These are phyloP conservation scores for Aegotheles bennettii DNA, from an alignment of 2,113 vertebrate species.

Conservation along the genomic window DNA sequence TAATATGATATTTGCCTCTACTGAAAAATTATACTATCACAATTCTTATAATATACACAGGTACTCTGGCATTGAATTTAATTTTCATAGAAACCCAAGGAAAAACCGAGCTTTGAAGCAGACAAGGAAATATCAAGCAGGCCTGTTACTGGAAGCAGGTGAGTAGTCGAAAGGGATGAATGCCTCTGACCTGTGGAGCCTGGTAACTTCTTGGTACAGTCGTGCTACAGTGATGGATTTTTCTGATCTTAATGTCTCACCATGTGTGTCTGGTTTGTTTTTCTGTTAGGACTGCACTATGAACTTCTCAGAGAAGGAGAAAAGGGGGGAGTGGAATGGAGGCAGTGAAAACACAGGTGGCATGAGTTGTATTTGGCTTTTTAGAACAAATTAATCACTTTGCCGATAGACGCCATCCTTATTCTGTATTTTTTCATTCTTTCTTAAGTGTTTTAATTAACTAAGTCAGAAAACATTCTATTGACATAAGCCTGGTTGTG, in stretches of 20 bases:
- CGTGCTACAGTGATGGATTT: not conserved
- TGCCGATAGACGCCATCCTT: not conserved
- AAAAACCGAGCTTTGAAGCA: not conserved
- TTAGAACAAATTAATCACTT: not conserved
- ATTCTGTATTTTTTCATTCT: not conserved
- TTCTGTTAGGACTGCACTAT: not conserved
- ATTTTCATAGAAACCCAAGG: not conserved
- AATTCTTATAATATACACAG: not conserved
- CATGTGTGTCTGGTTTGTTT: not conserved
- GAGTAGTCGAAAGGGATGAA: not conserved
- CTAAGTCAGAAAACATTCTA: not conserved
- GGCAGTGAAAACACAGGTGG: not conserved
- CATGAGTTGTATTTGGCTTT: not conserved
- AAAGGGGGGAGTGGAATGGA: not conserved
- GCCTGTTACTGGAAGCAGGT: not conserved
- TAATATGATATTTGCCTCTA: not conserved
- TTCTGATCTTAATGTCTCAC: not conserved
- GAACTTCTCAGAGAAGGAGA: not conserved
- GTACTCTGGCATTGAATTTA: not conserved
- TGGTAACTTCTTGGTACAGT: not conserved
- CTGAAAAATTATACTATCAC: not conserved
- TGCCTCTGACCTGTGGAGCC: not conserved
- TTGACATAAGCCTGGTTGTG: not conserved
- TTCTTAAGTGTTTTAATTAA: not conserved
- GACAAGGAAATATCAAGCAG: not conserved